Evolutionary conservation across 2,888 invertebrate genomes (phyloP), one percentile per base, ranked within the genome.

Genomic region (Ophion costatus): DNA sequence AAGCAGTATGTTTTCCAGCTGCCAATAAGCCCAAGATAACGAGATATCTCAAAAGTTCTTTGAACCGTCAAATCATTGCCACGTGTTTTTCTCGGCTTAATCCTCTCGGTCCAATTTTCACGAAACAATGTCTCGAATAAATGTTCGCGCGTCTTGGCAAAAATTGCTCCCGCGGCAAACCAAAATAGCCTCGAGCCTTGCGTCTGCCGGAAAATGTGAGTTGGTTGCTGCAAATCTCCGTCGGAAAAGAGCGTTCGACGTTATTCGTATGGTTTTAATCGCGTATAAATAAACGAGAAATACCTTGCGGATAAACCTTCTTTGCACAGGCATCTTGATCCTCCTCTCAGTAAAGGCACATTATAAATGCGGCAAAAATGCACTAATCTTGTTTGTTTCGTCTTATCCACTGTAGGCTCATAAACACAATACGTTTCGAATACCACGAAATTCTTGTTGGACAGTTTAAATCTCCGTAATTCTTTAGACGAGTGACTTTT

Each of bases 251-350:
- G 57, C n/a, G 11, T 7, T 4, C 24, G 14, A 17, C 11, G 2
- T 14, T 22, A 4, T 56, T 24, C 57, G 20, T 9, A 51, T 14
- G 1, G 1, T 14, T 14, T 20, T 17, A 33, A 61, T 63, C 51
- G 17, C 6, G 24, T 42, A 45, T 10, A 3, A 64, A n/a, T 51
- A n/a, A 45, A 64, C 11, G 22, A 56, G 42, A n/a, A 81, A 83
- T 88, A 88, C 88, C 88, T 85, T 85, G 11, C 83, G 84, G 11
- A 88, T 86, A 57, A 88, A 70, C 45, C 86, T 87, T 79, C 85
- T 88, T 45, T 88, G 74, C 24, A 83, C 81, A 22, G 86, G 82
- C 80, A 82, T 86, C 83, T 81, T 88, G 71, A 20, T 63, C 66
- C 56, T 83, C 63, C 56, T 59, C 84, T 77, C 70, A 71, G 11